Evolutionary conservation across 2,888 invertebrate species (phyloP).

Genomic region (Epinotia nisella): DNA sequence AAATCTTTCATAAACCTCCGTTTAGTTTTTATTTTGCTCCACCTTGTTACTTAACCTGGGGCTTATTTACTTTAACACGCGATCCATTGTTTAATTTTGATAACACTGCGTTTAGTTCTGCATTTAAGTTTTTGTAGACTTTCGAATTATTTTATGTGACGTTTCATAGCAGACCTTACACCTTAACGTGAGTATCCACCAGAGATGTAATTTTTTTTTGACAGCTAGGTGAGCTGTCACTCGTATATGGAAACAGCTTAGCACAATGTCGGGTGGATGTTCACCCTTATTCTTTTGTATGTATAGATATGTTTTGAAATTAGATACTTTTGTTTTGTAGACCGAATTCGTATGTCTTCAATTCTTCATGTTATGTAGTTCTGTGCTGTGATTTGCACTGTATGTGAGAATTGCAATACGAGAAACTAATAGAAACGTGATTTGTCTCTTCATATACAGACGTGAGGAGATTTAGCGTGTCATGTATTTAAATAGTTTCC

Average conservation of each 20-base stretch:
- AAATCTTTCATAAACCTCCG: conserved; percentile 36
- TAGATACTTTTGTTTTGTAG: too few species aligned
- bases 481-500: neutral
- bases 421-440: neutral
- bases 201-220: too few species aligned
- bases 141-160: neutral
- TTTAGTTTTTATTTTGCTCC: conserved; percentile 21
- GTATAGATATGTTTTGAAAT: neutral
- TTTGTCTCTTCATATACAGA: neutral
- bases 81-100: conserved; percentile 24
- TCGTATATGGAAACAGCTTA: too few species aligned
- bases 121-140: neutral
- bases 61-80: conserved; percentile 34
- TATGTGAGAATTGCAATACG: neutral
- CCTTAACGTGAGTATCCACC: neutral
- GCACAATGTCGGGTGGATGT: too few species aligned
- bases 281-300: neutral
- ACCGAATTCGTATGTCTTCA: too few species aligned
- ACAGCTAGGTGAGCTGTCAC: too few species aligned
- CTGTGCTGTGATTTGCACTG: neutral
- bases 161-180: neutral
- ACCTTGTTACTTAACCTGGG: conserved; percentile 22
- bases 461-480: neutral
- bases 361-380: too few species aligned
- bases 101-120: conserved; percentile 1